Base-by-base conservation (phyloP, 2,888 invertebrate species). In the Schizotus pectinicornis region DNA sequence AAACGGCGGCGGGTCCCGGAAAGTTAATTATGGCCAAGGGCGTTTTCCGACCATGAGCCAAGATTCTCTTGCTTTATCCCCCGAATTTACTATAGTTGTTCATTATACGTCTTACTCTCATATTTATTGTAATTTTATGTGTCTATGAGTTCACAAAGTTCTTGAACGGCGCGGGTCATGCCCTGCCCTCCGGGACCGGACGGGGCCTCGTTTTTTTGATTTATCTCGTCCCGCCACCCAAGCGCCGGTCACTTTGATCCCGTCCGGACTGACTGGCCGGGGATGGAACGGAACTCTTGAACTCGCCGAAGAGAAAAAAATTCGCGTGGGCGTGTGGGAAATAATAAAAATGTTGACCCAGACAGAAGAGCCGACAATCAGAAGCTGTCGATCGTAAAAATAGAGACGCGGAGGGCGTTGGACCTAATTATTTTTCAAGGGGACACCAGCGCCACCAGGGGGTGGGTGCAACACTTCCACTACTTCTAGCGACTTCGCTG, bases 61-160 rank as follows among this genome's bases (percentile, higher is more conserved):
- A 56, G 56, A 56, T 56, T 37, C 37, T 43, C 49, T 22, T 32
- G 43, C 49, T 55, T 13, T 42, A 55, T 55, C 12, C 34, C n/a
- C 39, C 30, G 13, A 39, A 53, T 53, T 46, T 52, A 50, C 33
- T 50, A 50, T 50, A 50, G 48, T 48, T 48, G 56, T 49, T 43
- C 49, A 53, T 53, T 53, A 49, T 49, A 48, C 12, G 53, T 53
- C 49, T 56, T 56, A 36, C 36, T 41, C 48, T 49, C 37, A 48
- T 56, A 56, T 56, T 56, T 56, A 56, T 56, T 48, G 49, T 49
- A 49, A 56, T 56, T 56, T 56, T 56, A 56, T 56, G 56, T 56
- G 54, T 49, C 56, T 56, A 49, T 48, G 33, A 43, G 32, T 49
- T 42, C 53, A 53, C 48, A 56, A 49, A 49, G 56, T 49, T 56